Evolutionary conservation across 2,888 invertebrate genomes (phyloP), one percentile per base, ranked within the genome.

Genomic region (Antheraea assamensis): DNA sequence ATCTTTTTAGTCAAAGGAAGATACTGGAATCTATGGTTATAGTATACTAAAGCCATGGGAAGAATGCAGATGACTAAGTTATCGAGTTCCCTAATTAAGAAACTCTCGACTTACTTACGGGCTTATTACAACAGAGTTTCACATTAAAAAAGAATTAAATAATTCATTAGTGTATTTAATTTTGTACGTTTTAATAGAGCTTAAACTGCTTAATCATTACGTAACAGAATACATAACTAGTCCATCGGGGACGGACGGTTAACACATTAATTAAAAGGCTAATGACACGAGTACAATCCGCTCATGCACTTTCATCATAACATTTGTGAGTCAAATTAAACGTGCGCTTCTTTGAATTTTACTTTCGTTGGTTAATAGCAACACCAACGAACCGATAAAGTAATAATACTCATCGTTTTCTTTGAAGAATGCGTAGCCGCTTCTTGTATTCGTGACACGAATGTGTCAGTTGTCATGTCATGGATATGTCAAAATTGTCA

Each of bases 351-450:
- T 75, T 70, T 70, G 73, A 75, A 73, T 72, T 61, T 75, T 73
- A 71, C 73, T 71, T 71, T 72, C 71, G 71, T 72, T 72, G 58
- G 73, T 64, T 72, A 31, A 74, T 72, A 64, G n/a, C n/a, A n/a
- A n/a, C n/a, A 42, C 71, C 49, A 71, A 42, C 71, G 64, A 70
- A 55, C 70, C 52, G 71, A 66, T 71, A 47, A 73, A n/a, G n/a
- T n/a, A n/a, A n/a, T n/a, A n/a, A 73, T 73, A 58, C 70, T 58
- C 58, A 74, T 61, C 47, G 61, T 73, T 71, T 73, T 73, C 73
- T 73, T 73, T 70, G 70, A 73, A 73, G 42, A 55, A 58, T 70
- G 24, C 27, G 55, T 58, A 55, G 70, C 5, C 35, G 58, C 49
- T 70, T 42, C 49, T 70, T 42, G 24, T 55, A 42, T 58, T 73